Conservation (phyloP, 2,888 invertebrate genomes). For the Perizoma affinitatum region DNA sequence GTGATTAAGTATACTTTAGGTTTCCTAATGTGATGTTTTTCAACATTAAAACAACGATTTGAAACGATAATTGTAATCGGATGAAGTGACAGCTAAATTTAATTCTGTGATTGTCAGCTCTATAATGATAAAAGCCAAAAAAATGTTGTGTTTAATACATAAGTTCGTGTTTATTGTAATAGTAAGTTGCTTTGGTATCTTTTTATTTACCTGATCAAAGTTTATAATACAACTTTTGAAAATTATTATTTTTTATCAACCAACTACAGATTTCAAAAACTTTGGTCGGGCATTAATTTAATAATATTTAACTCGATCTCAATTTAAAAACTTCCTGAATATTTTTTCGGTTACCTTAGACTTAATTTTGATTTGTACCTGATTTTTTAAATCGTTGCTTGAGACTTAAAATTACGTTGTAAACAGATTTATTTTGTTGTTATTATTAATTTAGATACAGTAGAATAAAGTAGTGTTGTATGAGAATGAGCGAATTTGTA, state of each 20-base stretch:
- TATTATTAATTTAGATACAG: slow-evolving; percentile 58
- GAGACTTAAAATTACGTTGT: slow-evolving; percentile 77
- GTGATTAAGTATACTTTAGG: not conserved
- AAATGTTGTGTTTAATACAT: slow-evolving; percentile 67
- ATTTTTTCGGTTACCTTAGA: slow-evolving; percentile 79
- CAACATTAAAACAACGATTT: slow-evolving; percentile 32
- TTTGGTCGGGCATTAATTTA: slow-evolving; percentile 24
- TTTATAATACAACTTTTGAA: slow-evolving; percentile 3
- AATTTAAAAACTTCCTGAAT: slow-evolving; percentile 69
- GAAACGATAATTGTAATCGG: slow-evolving; percentile 30
- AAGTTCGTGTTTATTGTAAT: slow-evolving; percentile 56
- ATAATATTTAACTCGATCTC: slow-evolving; percentile 70
- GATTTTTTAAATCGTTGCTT: slow-evolving; percentile 74
- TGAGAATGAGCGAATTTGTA: slow-evolving; percentile 75
- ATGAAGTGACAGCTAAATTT: slow-evolving; percentile 53
- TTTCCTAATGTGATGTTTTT: slow-evolving; percentile 11
- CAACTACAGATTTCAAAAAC: slow-evolving; percentile 10
- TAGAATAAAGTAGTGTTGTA: slow-evolving; percentile 63
- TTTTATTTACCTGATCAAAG: slow-evolving; percentile 18
- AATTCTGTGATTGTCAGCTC: slow-evolving; percentile 78
- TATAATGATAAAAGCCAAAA: slow-evolving; percentile 71
- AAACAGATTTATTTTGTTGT: slow-evolving; percentile 75
- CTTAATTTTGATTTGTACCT: slow-evolving; percentile 82
- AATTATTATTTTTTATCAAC: slow-evolving; percentile 1
- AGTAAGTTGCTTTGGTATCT: slow-evolving; percentile 42